Evolutionary conservation across 2,113 vertebrate species (phyloP).

Genomic region (Cranoglanis bouderius): DNA sequence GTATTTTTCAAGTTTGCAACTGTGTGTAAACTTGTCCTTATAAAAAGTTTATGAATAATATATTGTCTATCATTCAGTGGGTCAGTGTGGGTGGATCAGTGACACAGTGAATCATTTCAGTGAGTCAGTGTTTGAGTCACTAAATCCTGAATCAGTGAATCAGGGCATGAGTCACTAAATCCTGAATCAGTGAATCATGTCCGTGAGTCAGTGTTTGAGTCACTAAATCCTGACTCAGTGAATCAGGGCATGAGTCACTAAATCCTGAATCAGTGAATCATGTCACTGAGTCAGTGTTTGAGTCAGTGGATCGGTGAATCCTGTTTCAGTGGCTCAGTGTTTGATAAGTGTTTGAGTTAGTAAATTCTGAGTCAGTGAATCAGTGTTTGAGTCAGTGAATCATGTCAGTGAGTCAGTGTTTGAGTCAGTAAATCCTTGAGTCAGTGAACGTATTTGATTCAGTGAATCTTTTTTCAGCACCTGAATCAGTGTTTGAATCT

Average conservation of each 20-base stretch:
- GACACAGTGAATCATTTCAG: not conserved
- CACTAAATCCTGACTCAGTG: not conserved
- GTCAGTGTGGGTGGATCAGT: not conserved
- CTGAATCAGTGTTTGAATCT: not conserved
- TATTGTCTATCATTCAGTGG: not conserved
- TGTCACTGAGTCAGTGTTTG: not conserved
- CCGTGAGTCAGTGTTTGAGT: not conserved
- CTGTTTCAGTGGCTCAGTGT: not conserved
- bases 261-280: not conserved
- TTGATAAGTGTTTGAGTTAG: not conserved
- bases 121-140: not conserved
- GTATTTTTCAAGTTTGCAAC: not conserved
- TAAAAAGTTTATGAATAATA: not conserved
- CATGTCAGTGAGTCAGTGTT: not conserved
- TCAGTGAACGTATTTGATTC: not conserved
- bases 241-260: not conserved
- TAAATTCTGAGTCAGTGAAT: not conserved
- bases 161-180: not conserved
- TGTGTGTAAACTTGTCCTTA: not conserved
- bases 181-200: not conserved
- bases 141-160: not conserved
- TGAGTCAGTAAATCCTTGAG: not conserved
- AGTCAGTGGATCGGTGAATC: not conserved
- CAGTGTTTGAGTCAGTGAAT: not conserved
- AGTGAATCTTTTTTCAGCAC: not conserved